Base-by-base conservation (phyloP, 2,888 invertebrate species). In the Conus canariensis region DNA sequence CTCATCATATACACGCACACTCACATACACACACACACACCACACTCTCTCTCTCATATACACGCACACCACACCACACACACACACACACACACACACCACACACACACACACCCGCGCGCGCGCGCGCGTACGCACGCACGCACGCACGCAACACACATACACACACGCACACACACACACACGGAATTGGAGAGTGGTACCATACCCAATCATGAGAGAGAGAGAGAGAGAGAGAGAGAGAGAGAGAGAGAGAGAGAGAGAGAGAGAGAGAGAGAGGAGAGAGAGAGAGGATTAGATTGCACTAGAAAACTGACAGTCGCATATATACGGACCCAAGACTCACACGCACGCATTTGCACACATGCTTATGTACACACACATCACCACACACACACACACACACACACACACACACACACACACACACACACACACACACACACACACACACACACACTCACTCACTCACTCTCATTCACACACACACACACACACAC, bases 401-500 rank as follows among this genome's bases (percentile, higher is more conserved):
- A 22, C 56, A 19, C 83, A 56, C 58, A n/a, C 83, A 56, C 83
- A 83, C 56, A 56, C 83, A 56, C 56, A 56, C 56, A 56, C 83
- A 56, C 83, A 56, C 56, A 56, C 82, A 7, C 83, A 9, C 19
- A 80, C 56, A 3, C 56, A 83, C 56, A 58, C 56, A 58, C 16
- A 58, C 22, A 58, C 58, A 58, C 83, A 83, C 10, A 58, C 56
- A 82, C 56, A 8, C 83, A 56, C 83, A 8, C 83, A 56, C 19
- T 1, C 83, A 22, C 58, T 2, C 58, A 56, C 56, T 0, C 56
- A 7, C 7, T 1, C 83, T 1, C 80, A 25, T 30, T 56, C 80
- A 80, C 80, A 80, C 80, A 80, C 80, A 80, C 80, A 80, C 80
- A 80, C 80, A 22, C 83, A 83, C 83, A 83, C 83, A 83, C 56